Percentiles rank a stretch among this genome's conserved stretches.
These are phyloP conservation scores for Trypoxylon attenuatum DNA, from an alignment of 2,888 invertebrate genomes.

Conservation along the genomic window DNA sequence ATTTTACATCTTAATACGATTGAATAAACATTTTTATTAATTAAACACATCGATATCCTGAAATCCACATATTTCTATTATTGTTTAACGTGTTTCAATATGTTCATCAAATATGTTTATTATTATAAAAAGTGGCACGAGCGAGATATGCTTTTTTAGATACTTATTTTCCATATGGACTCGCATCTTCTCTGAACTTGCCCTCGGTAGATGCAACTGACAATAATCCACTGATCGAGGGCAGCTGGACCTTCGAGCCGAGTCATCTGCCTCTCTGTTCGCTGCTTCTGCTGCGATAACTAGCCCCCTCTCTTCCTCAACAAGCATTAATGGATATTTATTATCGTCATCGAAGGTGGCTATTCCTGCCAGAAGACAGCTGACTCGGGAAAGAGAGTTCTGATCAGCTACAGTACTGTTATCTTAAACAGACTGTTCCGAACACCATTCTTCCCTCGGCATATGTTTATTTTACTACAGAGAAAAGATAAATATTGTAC, in stretches of 20 bases:
- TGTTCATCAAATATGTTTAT: no score
- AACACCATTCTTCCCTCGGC: no score
- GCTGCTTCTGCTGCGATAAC: conserved; percentile 71
- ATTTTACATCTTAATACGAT: no score
- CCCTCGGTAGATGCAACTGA: conserved; percentile 49
- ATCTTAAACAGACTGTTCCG: no score
- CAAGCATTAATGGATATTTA: conserved; percentile 73
- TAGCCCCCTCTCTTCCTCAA: conserved; percentile 70
- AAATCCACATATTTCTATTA: no score
- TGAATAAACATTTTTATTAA: no score
- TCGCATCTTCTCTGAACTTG: conserved; percentile 44
- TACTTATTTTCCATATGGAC: conserved; percentile 22
- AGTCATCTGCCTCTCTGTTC: conserved; percentile 69
- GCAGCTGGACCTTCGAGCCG: conserved; percentile 70
- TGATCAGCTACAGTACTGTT: conserved; percentile 30
- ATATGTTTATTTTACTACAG: no score
- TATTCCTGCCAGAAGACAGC: conserved; percentile 49
- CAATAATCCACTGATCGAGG: conserved; percentile 61
- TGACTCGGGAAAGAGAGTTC: conserved; percentile 38
- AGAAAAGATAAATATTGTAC: no score
- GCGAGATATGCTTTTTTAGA: conserved; percentile 9
- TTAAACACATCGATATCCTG: no score
- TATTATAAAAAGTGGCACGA: background rate
- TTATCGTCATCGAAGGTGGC: conserved; percentile 66
- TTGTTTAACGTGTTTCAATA: no score